phyloP scores from a whole-genome alignment of 2,113 vertebrate genomes.

The Anseranas semipalmata region DNA sequence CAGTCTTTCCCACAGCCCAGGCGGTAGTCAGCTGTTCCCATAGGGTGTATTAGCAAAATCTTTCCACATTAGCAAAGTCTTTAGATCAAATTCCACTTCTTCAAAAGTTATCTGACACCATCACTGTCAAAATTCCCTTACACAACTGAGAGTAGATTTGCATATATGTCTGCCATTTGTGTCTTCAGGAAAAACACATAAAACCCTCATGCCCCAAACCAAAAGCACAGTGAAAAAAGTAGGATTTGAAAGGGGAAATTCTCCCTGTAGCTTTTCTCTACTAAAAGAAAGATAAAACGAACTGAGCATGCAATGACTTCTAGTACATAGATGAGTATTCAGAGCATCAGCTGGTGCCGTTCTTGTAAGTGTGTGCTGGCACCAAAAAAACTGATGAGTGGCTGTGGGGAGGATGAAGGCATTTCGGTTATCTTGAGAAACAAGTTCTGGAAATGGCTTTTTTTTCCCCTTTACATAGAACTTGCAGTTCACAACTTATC shows the following conservation, averaged over 20 bases:
- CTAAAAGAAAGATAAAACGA: neutral
- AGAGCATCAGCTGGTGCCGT: neutral
- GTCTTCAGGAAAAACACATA: neutral
- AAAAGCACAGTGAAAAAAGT: neutral
- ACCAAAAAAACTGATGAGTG: neutral
- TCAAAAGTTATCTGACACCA: neutral
- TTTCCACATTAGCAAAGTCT: constrained; percentile 1
- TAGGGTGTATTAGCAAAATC: neutral
- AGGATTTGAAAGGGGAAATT: neutral
- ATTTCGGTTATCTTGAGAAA: neutral
- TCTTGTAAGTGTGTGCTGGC: neutral
- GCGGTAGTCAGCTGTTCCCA: neutral
- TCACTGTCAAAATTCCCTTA: neutral
- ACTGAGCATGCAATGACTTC: accelerated
- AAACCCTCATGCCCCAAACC: neutral
- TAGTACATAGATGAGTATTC: neutral
- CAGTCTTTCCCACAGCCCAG: neutral
- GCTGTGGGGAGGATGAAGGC: neutral
- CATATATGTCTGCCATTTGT: neutral
- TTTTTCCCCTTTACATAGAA: neutral
- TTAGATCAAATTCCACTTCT: constrained; percentile 1
- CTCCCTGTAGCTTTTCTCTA: neutral
- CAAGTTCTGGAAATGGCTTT: neutral
- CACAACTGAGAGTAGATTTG: neutral
- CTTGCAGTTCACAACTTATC: neutral